phyloP scores from a whole-genome alignment of 2,113 vertebrate species.

The Ageneiosus marmoratus region DNA sequence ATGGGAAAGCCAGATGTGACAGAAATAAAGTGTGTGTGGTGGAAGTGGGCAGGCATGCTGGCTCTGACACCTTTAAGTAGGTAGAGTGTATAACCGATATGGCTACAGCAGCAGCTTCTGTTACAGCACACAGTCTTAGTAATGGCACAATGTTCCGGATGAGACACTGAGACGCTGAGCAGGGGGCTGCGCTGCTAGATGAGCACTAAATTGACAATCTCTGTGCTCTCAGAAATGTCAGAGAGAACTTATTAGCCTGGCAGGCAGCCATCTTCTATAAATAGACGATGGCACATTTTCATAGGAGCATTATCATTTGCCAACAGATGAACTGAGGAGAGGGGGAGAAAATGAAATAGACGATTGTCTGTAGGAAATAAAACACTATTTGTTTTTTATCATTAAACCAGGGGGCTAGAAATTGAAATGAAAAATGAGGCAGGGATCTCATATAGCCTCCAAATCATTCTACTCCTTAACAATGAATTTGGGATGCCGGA shows the following conservation, averaged over 20 bases:
- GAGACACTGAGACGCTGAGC: slow-evolving; percentile 37
- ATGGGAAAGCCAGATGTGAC: not conserved
- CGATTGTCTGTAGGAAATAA: slow-evolving; percentile 62
- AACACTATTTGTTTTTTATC: slow-evolving; percentile 69
- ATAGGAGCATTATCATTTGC: slow-evolving; percentile 65
- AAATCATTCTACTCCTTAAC: slow-evolving; percentile 50
- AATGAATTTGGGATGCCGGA: slow-evolving; percentile 55
- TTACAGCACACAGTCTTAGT: slow-evolving; percentile 36
- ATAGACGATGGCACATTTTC: slow-evolving; percentile 67
- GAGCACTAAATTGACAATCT: slow-evolving; percentile 59
- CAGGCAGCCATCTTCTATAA: slow-evolving; percentile 60
- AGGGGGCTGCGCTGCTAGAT: slow-evolving; percentile 36
- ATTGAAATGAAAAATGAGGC: slow-evolving; percentile 61
- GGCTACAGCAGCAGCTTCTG: slow-evolving; percentile 37
- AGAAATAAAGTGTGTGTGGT: not conserved
- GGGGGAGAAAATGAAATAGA: slow-evolving; percentile 53
- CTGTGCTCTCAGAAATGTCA: slow-evolving; percentile 60
- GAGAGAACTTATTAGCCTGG: slow-evolving; percentile 64
- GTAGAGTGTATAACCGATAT: slow-evolving; percentile 30
- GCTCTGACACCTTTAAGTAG: slow-evolving; percentile 27
- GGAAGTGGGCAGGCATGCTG: slow-evolving; percentile 16
- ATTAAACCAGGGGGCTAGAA: slow-evolving; percentile 60
- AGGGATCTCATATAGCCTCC: slow-evolving; percentile 49
- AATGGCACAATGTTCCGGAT: slow-evolving; percentile 35
- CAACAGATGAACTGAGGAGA: slow-evolving; percentile 63